Conservation (phyloP, 2,113 vertebrate genomes). For the Micronisus gabar region DNA sequence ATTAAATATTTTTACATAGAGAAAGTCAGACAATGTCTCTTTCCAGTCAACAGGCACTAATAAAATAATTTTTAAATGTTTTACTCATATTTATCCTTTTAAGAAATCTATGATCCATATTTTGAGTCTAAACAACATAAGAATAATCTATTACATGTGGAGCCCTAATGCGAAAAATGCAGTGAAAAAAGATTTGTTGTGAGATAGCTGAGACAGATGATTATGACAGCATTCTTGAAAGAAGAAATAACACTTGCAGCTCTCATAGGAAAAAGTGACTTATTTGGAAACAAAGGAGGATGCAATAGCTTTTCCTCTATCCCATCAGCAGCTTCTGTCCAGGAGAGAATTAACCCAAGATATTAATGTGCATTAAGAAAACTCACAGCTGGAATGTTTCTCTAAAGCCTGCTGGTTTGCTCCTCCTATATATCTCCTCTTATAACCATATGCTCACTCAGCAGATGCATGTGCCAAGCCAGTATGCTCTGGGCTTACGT, state of each 20-base stretch:
- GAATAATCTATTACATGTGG: neutral
- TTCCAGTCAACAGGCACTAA: neutral
- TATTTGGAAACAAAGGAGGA: neutral
- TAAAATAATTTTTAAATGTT: neutral
- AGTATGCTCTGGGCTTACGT: neutral
- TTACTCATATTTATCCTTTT: neutral
- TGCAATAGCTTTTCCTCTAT: neutral
- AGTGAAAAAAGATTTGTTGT: neutral
- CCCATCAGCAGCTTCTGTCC: neutral
- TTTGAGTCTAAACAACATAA: neutral
- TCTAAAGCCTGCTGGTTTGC: neutral
- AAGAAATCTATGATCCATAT: neutral
- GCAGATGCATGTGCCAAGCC: neutral
- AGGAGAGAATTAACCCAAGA: neutral
- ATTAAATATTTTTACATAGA: neutral
- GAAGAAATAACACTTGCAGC: neutral
- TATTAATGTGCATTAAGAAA: neutral
- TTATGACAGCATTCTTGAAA: neutral
- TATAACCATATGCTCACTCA: neutral
- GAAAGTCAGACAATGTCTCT: neutral
- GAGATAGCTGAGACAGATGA: neutral
- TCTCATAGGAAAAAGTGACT: neutral
- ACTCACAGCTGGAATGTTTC: neutral
- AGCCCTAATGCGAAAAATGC: neutral
- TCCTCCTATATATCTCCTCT: neutral